A percentile compares a stretch with the other conserved stretches of the same genome.
Evolutionary conservation across 2,797 vertebrate species (phyloP).

Genomic region (Diplodus puntazzo): DNA sequence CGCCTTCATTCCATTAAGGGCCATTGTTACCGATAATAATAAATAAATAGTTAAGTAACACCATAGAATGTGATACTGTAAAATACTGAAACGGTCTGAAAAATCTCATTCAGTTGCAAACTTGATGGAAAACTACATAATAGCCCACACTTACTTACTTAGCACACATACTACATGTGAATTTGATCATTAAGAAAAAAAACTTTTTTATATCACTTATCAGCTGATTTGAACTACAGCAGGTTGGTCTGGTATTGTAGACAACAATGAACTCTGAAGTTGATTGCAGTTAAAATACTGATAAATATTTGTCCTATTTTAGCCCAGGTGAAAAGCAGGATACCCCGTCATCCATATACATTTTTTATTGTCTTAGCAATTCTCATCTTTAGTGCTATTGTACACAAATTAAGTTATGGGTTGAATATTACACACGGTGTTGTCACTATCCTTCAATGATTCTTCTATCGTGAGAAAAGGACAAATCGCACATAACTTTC

Average conservation of each 20-base stretch:
- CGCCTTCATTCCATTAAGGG: too few relatives aligned
- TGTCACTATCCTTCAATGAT: too few relatives aligned
- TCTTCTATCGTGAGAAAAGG: background rate
- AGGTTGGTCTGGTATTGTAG: background rate
- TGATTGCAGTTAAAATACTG: background rate
- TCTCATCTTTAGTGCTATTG: too few relatives aligned
- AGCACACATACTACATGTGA: background rate
- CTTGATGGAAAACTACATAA: background rate
- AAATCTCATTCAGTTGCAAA: too few relatives aligned
- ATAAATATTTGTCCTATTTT: background rate
- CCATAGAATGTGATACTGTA: too few relatives aligned
- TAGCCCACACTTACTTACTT: background rate
- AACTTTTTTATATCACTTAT: background rate
- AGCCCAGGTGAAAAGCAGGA: background rate
- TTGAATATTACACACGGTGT: background rate
- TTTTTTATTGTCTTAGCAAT: background rate
- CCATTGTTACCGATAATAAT: too few relatives aligned
- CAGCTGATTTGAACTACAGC: background rate
- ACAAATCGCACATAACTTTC: background rate
- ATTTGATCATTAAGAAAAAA: background rate
- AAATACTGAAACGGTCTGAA: too few relatives aligned
- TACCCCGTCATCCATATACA: too few relatives aligned
- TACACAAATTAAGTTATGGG: background rate
- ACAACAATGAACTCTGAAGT: background rate
- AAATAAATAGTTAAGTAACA: too few relatives aligned